Conservation (phyloP, 2,888 invertebrate genomes). For the Cephus pulcher region DNA sequence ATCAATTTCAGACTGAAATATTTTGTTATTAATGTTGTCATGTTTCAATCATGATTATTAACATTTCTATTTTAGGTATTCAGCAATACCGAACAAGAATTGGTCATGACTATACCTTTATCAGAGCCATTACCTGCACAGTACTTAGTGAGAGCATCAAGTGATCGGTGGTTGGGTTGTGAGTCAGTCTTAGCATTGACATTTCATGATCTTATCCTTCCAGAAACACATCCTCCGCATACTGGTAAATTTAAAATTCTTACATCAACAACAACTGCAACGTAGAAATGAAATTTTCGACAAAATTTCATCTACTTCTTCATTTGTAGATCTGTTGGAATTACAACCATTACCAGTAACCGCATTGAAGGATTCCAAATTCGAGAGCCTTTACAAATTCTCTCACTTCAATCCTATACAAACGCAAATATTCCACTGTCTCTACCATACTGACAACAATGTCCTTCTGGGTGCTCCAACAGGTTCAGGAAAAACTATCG, state of each 20-base stretch:
- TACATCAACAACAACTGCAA: not conserved
- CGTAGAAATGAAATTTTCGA: not conserved
- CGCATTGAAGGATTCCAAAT: constrained; percentile 81
- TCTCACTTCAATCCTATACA: constrained; percentile 98
- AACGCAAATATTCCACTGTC: constrained; percentile 96
- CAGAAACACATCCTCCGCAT: constrained; percentile 91
- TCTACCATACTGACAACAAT: constrained; percentile 95
- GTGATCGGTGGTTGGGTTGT: constrained; percentile 85
- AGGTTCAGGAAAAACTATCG: constrained; percentile 98
- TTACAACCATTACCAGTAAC: constrained; percentile 90
- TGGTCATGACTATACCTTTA: constrained; percentile 96
- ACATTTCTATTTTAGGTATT: constrained; percentile 45
- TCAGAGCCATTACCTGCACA: constrained; percentile 91
- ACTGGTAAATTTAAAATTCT: constrained; percentile 72
- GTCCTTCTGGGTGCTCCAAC: constrained; percentile 95
- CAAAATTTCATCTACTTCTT: constrained; percentile 8
- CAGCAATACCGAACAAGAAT: constrained; percentile 81
- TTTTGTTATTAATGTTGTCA: too few species aligned
- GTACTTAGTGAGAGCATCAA: constrained; percentile 88
- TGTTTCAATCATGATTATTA: not conserved
- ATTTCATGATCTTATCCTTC: constrained; percentile 90
- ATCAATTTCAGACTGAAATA: not conserved
- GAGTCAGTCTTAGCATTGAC: constrained; percentile 73
- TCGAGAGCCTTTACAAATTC: constrained; percentile 88
- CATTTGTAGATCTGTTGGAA: constrained; percentile 81